These are phyloP conservation scores for Orbicella faveolata DNA, from an alignment of 64 coral and sea anemone genomes.

Conservation along the genomic window DNA sequence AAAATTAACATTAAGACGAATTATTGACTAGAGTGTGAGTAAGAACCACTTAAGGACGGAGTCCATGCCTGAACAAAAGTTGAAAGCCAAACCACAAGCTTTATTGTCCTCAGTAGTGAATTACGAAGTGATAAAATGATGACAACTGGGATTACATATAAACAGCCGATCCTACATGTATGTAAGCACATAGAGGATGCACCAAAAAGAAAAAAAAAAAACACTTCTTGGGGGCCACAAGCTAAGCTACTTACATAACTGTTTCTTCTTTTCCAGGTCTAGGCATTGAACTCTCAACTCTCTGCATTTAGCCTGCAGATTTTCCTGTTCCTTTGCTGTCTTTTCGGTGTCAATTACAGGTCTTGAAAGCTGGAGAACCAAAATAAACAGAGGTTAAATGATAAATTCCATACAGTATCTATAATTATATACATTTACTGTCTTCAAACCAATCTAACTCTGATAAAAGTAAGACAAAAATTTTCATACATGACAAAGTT, in stretches of 20 bases:
- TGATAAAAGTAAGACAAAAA: too few species aligned
- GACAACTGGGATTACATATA: too few species aligned
- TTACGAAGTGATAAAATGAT: too few species aligned
- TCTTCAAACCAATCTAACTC: too few species aligned
- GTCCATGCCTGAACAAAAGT: too few species aligned
- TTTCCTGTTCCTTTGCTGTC: constrained; percentile 27
- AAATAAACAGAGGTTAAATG: background rate
- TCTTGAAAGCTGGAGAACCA: constrained; percentile 18
- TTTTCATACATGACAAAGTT: too few species aligned
- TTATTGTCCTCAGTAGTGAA: too few species aligned
- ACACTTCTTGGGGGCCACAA: background rate
- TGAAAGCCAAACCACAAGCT: too few species aligned
- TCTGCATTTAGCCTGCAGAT: constrained; percentile 41
- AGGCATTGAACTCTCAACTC: constrained; percentile 76
- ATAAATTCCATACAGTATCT: background rate
- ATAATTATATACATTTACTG: background rate
- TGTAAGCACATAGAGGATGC: background rate
- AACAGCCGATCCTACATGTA: too few species aligned
- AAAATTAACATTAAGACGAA: too few species aligned
- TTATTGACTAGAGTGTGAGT: too few species aligned
- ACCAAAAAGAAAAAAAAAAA: background rate
- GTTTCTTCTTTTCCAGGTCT: constrained; percentile 89
- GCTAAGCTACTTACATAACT: constrained; percentile 59
- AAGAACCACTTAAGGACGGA: too few species aligned
- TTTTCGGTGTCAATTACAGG: background rate